A percentile compares a stretch with the other conserved stretches of the same genome.
phyloP scores from a whole-genome alignment of 2,888 invertebrate genomes.

The Eretmocerus hayati region DNA sequence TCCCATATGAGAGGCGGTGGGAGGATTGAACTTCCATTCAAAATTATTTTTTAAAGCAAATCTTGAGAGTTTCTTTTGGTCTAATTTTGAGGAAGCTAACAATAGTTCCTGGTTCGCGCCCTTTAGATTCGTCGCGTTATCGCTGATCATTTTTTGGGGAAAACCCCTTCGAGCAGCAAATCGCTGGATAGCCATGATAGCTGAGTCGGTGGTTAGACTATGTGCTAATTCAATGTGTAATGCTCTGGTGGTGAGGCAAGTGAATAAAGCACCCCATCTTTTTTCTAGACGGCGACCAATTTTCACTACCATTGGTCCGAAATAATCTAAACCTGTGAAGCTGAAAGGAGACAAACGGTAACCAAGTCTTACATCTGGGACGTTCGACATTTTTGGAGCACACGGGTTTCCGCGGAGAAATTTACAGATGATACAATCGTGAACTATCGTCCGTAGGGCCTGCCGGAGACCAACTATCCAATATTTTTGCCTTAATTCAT shows the following conservation, averaged over 20 bases:
- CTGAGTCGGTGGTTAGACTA: not conserved
- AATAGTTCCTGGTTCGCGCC: not conserved
- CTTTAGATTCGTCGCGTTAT: not conserved
- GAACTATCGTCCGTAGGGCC: not conserved
- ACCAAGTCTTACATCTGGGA: not conserved
- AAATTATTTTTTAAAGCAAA: not conserved
- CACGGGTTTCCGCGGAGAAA: not conserved
- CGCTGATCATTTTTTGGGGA: not conserved
- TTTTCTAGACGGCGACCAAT: not conserved
- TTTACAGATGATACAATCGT: conserved; percentile 1
- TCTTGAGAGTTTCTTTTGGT: not conserved
- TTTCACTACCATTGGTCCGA: not conserved
- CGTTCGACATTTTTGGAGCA: conserved; percentile 1
- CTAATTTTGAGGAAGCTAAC: not conserved
- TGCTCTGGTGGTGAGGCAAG: not conserved
- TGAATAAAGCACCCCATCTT: not conserved
- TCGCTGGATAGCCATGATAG: not conserved
- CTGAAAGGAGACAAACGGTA: not conserved
- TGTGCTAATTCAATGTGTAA: not conserved
- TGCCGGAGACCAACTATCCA: not conserved
- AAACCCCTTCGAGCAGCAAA: not conserved
- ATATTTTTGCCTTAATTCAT: conserved; percentile 2
- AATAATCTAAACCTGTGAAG: not conserved
- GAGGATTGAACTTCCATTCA: conserved; percentile 5
- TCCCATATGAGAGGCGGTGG: conserved; percentile 2